phyloP scores from a whole-genome alignment of 2,797 vertebrate species.

The Oryzias sinensis region DNA sequence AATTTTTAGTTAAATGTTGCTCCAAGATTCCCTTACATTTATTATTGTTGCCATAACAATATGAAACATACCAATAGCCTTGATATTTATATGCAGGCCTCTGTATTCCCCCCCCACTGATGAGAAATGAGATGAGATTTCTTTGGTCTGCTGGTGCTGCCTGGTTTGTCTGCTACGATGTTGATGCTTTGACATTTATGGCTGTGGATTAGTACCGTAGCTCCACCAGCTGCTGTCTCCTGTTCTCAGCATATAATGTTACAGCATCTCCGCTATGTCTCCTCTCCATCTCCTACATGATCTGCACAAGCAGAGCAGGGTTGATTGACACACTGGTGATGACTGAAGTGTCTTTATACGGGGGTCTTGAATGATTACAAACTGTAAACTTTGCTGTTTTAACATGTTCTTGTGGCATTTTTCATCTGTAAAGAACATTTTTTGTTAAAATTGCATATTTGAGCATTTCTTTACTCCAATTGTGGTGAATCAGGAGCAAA shows the following conservation, averaged over 20 bases:
- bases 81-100: background rate
- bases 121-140: background rate
- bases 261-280: constrained; percentile 14
- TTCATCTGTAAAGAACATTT: too few species aligned
- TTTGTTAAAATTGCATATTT: too few species aligned
- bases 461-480: too few species aligned
- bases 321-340: background rate
- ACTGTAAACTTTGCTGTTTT: too few species aligned
- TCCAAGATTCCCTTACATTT: background rate
- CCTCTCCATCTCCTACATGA: constrained; percentile 5
- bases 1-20: too few species aligned
- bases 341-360: too few species aligned
- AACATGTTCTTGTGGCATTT: too few species aligned
- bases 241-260: constrained; percentile 26
- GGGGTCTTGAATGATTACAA: too few species aligned
- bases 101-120: background rate
- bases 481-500: too few species aligned
- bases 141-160: background rate
- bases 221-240: constrained; percentile 41
- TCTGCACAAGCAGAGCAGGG: background rate
- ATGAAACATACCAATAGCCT: too few species aligned
- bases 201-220: constrained; percentile 4
- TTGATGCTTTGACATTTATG: constrained; percentile 17
- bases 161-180: constrained; percentile 5
- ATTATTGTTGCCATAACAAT: background rate